A percentile compares a stretch with the other conserved stretches of the same genome.
These are phyloP conservation scores for Drosophila prosaltans DNA, from an alignment of 1,140 invertebrate genomes.

Conservation along the genomic window DNA sequence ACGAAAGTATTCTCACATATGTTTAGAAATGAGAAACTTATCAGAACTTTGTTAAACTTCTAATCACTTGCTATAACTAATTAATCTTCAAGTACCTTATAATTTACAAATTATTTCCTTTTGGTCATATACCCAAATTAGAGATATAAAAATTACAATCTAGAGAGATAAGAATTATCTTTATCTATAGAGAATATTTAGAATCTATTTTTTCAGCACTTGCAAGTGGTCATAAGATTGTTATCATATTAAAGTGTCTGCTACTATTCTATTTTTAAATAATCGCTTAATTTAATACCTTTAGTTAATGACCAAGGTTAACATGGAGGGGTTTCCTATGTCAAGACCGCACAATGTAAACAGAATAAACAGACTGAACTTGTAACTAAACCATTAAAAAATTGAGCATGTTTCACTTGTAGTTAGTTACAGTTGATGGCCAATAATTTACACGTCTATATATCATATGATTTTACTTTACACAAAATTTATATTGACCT, in stretches of 20 bases:
- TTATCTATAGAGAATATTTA: not conserved
- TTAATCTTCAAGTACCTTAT: not conserved
- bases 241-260: not conserved
- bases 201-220: not conserved
- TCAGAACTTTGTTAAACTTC: too few relatives aligned
- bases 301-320: not conserved
- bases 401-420: not conserved
- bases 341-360: not conserved
- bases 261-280: not conserved
- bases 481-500: not conserved
- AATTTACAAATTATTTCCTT: not conserved
- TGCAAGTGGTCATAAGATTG: not conserved
- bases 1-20: too few relatives aligned
- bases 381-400: not conserved
- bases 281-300: not conserved
- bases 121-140: not conserved
- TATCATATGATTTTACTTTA: conserved; percentile 2
- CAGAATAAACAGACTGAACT: not conserved
- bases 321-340: not conserved
- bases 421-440: not conserved
- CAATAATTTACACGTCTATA: not conserved
- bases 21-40: too few relatives aligned
- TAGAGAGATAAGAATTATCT: not conserved
- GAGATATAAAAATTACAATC: not conserved
- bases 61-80: too few relatives aligned